Conservation (phyloP, 2,888 invertebrate species). For the Crepidodera aurea region DNA sequence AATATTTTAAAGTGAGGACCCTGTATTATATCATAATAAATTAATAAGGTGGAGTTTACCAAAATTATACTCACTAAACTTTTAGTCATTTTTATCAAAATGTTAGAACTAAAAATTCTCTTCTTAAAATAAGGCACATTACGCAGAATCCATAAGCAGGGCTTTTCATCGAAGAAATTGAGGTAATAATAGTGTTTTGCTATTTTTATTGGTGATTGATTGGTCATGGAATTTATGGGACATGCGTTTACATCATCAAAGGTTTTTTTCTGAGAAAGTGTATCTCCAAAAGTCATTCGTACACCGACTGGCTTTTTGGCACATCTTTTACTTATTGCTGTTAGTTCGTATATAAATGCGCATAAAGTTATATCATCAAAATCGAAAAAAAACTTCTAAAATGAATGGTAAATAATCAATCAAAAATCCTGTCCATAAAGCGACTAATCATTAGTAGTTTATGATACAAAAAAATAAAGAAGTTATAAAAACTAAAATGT, state of each 20-base stretch:
- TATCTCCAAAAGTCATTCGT: constrained; percentile 73
- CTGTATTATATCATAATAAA: no score
- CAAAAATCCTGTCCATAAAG: no score
- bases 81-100: constrained; percentile 67
- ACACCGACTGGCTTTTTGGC: constrained; percentile 68
- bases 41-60: no score
- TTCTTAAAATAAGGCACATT: constrained; percentile 73
- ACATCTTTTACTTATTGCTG: constrained; percentile 70
- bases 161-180: constrained; percentile 66
- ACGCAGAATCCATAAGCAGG: constrained; percentile 70
- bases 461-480: no score
- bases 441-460: no score
- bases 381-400: constrained; percentile 59
- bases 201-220: constrained; percentile 45
- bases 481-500: no score
- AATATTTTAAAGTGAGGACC: no score
- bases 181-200: constrained; percentile 52
- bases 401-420: not conserved
- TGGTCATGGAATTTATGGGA: constrained; percentile 37
- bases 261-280: constrained; percentile 19
- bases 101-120: constrained; percentile 73
- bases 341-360: constrained; percentile 72
- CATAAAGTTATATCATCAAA: constrained; percentile 72
- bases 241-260: constrained; percentile 48
- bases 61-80: no score